Evolutionary conservation across 2,888 invertebrate genomes (phyloP).

Genomic region (Tyria jacobaeae): DNA sequence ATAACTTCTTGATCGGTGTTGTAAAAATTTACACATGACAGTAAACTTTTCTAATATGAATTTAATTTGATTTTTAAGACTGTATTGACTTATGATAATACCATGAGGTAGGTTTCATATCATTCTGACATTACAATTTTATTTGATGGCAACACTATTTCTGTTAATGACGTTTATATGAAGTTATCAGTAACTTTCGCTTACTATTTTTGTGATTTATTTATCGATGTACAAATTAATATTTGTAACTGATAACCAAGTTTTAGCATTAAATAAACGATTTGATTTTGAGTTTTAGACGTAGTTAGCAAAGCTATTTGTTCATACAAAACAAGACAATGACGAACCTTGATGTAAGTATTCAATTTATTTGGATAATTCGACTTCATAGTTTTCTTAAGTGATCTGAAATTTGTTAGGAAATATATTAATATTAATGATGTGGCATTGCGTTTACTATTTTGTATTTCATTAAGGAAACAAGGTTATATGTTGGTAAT

Average conservation of each 20-base stretch:
- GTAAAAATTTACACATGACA: no score
- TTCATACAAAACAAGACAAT: slow-evolving; percentile 49
- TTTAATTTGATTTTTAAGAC: no score
- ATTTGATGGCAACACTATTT: background rate
- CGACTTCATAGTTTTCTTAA: background rate
- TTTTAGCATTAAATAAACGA: background rate
- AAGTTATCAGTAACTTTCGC: slow-evolving; percentile 3
- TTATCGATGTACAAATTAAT: no score
- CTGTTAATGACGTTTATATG: background rate
- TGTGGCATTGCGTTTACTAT: background rate
- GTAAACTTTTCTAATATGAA: no score
- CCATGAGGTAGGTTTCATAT: no score
- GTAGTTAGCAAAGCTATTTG: slow-evolving; percentile 14
- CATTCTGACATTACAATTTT: no score
- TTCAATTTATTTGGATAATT: background rate
- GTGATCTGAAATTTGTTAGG: no score
- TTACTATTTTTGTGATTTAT: background rate
- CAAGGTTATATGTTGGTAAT: background rate
- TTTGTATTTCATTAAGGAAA: background rate
- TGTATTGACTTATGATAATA: no score
- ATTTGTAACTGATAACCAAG: no score
- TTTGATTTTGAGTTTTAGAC: background rate
- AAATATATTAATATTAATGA: no score
- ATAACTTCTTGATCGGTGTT: no score
- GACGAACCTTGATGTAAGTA: slow-evolving; percentile 75